Conservation (phyloP, 2,797 vertebrate genomes). For the Microhierax caerulescens region DNA sequence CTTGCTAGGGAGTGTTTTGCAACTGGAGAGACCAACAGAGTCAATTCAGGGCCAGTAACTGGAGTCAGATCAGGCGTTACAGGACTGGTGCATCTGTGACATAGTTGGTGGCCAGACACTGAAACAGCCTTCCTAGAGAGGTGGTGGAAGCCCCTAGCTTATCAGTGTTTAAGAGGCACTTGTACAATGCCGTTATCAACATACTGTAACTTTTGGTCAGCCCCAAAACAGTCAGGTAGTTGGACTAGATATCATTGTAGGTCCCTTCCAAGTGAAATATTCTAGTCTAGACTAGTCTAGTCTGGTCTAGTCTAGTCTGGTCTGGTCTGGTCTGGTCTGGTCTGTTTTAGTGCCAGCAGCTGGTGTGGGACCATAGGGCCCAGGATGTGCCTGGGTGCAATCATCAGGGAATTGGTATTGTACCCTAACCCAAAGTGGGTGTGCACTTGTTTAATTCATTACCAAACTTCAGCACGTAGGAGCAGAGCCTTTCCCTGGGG, state of each 20-base stretch:
- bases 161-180: not conserved
- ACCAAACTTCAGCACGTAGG: not conserved
- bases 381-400: not conserved
- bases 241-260: not conserved
- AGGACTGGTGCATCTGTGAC: not conserved
- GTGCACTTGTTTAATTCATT: rapidly evolving
- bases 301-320: not conserved
- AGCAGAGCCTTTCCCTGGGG: not conserved
- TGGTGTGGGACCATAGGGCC: not conserved
- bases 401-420: not conserved
- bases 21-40: not conserved
- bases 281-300: not conserved
- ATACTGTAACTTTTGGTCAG: not conserved
- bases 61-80: not conserved
- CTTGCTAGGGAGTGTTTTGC: not conserved
- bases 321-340: not conserved
- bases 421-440: not conserved
- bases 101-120: not conserved
- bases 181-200: not conserved
- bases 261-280: not conserved
- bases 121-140: not conserved
- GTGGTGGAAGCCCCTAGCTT: not conserved
- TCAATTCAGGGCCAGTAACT: not conserved
- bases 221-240: not conserved
- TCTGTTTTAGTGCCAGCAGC: not conserved